These are phyloP conservation scores for Orientallactaga bullata DNA, from an alignment of 2,113 vertebrate genomes.

Conservation along the genomic window DNA sequence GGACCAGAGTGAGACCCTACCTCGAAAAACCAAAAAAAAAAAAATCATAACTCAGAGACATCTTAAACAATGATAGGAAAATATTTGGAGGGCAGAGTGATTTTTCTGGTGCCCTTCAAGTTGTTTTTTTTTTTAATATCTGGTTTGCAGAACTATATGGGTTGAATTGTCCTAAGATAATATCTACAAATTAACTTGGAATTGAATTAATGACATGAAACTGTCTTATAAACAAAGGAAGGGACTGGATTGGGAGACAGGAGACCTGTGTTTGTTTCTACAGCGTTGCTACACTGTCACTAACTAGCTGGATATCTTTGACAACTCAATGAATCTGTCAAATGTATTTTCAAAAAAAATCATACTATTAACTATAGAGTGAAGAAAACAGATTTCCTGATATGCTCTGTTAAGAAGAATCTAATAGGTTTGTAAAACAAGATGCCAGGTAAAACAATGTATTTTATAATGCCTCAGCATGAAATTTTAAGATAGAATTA, in stretches of 20 bases:
- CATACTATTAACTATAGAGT: constrained; percentile 11
- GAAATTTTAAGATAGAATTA: constrained; percentile 13
- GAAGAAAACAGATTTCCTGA: constrained; percentile 48
- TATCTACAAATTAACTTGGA: constrained; percentile 33
- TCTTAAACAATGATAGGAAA: constrained; percentile 25
- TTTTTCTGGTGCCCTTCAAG: constrained; percentile 30
- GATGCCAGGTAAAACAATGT: constrained; percentile 14
- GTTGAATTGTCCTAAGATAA: constrained; percentile 13
- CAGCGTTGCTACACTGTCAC: background rate
- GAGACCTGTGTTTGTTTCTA: constrained; percentile 19
- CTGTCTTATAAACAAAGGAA: constrained; percentile 21
- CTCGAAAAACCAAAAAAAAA: too few species aligned
- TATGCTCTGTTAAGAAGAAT: constrained; percentile 20
- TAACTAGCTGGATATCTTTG: constrained; percentile 34
- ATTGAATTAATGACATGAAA: constrained; percentile 9
- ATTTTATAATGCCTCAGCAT: constrained; percentile 32
- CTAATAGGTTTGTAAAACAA: constrained; percentile 59
- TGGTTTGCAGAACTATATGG: constrained; percentile 20
- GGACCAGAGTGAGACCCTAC: too few species aligned
- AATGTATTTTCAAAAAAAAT: constrained; percentile 34
- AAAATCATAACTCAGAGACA: constrained; percentile 25
- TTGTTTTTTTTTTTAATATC: constrained; percentile 52
- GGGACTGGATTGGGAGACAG: constrained; percentile 6
- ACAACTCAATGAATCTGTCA: constrained; percentile 36
- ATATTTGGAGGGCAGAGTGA: constrained; percentile 26